These are phyloP conservation scores for Perca schrenkii DNA, from an alignment of 2,113 vertebrate species.

Conservation along the genomic window DNA sequence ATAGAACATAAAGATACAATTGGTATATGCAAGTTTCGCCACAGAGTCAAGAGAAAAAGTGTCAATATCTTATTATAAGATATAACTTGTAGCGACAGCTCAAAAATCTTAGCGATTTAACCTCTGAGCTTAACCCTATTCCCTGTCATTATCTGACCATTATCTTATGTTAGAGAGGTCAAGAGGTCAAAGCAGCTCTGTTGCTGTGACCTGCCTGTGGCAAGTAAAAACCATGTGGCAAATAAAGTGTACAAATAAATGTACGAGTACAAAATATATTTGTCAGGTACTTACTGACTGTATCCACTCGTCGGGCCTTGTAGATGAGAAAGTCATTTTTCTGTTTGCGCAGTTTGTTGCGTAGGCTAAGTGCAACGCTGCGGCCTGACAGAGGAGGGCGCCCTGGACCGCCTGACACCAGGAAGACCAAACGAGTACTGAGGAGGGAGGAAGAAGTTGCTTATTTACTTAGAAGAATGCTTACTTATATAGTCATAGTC, in stretches of 20 bases:
- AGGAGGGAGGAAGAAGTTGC: background rate
- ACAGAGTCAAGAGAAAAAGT: background rate
- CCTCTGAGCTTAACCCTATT: background rate
- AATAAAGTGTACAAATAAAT: too few species aligned
- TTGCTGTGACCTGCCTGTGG: background rate
- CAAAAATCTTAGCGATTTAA: background rate
- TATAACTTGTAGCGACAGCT: background rate
- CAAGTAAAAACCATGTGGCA: too few species aligned
- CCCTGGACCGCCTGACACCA: constrained; percentile 92
- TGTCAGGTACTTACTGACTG: constrained; percentile 90
- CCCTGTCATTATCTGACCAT: background rate
- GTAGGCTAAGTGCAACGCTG: constrained; percentile 90
- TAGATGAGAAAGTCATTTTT: constrained; percentile 97
- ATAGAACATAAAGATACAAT: background rate
- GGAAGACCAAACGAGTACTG: constrained; percentile 97
- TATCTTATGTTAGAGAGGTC: background rate
- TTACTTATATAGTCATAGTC: background rate
- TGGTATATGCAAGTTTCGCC: background rate
- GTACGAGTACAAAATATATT: background rate
- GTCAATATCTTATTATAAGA: background rate
- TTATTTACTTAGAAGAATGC: too few species aligned
- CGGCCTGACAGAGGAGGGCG: constrained; percentile 91
- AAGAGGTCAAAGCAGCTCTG: constrained; percentile 9
- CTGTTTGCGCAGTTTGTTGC: constrained; percentile 92
- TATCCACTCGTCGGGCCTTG: constrained; percentile 90